Conservation (phyloP, 2,113 vertebrate species). For the Oreochromis niloticus region DNA sequence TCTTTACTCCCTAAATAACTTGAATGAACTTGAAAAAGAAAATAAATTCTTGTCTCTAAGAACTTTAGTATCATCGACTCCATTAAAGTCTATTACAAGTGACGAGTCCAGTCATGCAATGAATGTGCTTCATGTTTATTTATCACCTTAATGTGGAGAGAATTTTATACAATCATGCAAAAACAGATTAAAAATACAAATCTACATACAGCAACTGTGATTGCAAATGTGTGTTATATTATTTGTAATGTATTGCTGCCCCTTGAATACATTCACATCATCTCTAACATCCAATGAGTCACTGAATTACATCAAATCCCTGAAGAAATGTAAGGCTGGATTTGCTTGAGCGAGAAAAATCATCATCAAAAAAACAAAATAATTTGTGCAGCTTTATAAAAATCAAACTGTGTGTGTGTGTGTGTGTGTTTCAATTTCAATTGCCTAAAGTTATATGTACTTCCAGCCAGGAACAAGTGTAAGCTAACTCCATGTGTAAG, state of each 20-base stretch:
- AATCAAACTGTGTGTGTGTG: background rate
- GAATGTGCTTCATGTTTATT: background rate
- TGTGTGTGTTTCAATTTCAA: background rate
- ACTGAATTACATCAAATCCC: background rate
- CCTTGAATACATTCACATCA: background rate
- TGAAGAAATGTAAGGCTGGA: conserved; percentile 7
- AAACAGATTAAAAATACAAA: background rate
- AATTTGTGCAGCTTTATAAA: background rate
- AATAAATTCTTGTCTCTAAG: background rate
- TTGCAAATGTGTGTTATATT: background rate
- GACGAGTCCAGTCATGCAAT: background rate
- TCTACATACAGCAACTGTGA: background rate
- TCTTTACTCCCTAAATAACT: background rate
- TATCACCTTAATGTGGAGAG: background rate
- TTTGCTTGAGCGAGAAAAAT: background rate
- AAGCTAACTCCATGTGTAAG: background rate
- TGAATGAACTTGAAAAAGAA: background rate
- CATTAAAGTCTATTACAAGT: background rate
- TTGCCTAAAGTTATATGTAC: background rate
- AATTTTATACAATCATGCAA: background rate
- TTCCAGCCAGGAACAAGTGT: background rate
- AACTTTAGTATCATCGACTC: background rate
- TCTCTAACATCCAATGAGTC: background rate
- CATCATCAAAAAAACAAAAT: background rate
- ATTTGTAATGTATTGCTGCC: background rate